These are phyloP conservation scores for Graphium colonna DNA, from an alignment of 2,888 invertebrate genomes.

Conservation along the genomic window DNA sequence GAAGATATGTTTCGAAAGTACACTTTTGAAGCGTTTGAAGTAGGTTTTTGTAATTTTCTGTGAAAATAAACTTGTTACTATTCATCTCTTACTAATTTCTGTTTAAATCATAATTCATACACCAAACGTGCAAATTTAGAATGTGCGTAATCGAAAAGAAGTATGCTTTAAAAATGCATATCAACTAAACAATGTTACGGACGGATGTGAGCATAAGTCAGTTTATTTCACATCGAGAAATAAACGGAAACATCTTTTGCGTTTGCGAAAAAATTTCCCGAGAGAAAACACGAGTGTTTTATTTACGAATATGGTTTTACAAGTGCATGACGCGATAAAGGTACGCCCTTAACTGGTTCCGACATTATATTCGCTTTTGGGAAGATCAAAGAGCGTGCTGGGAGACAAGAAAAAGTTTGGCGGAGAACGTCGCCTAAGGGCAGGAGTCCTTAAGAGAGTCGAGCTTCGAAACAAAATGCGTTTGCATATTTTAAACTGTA, in stretches of 20 bases:
- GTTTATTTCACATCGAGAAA: too few relatives aligned
- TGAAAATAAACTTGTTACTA: too few relatives aligned
- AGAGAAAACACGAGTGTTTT: conserved; percentile 47
- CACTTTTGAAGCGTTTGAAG: too few relatives aligned
- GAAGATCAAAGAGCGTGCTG: conserved; percentile 76
- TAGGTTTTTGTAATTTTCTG: too few relatives aligned
- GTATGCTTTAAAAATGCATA: too few relatives aligned
- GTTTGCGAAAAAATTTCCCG: conserved; percentile 44
- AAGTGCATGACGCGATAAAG: conserved; percentile 56
- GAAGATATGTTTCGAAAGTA: too few relatives aligned
- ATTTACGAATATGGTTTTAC: conserved; percentile 43
- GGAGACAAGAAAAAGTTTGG: conserved; percentile 68
- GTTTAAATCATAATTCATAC: too few relatives aligned
- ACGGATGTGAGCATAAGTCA: too few relatives aligned
- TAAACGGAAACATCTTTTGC: conserved; percentile 49
- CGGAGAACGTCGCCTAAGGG: conserved; percentile 62
- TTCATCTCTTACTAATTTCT: too few relatives aligned
- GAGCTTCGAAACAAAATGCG: conserved; percentile 80
- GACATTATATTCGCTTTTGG: conserved; percentile 77
- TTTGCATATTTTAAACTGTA: conserved; percentile 80
- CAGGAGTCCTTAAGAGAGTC: conserved; percentile 71
- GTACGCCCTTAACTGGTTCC: conserved; percentile 65
- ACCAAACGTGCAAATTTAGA: too few relatives aligned
- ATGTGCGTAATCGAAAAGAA: too few relatives aligned
- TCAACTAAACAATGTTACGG: too few relatives aligned